Evolutionary conservation across 2,113 vertebrate species (phyloP).

Genomic region (Talpa occidentalis): DNA sequence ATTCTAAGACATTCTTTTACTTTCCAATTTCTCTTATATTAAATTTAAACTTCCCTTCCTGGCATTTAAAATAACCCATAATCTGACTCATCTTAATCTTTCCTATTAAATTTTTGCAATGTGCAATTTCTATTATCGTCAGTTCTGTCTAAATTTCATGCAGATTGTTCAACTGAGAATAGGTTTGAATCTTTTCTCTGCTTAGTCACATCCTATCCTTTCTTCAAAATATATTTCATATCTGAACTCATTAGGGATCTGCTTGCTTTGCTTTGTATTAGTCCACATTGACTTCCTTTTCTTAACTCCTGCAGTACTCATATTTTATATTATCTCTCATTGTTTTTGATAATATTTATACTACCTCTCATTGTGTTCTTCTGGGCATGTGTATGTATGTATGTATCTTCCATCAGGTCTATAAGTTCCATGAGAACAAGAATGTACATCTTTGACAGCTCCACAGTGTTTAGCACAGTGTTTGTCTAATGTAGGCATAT

Average conservation of each 20-base stretch:
- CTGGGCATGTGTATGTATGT: not conserved
- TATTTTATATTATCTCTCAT: not conserved
- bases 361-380: not conserved
- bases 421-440: conserved; percentile 15
- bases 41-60: not conserved
- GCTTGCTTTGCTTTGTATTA: not conserved
- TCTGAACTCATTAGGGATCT: not conserved
- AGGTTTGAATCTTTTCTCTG: not conserved
- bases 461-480: not conserved
- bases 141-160: not conserved
- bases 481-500: not conserved
- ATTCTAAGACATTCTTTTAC: not conserved
- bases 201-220: not conserved
- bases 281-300: not conserved
- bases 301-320: not conserved
- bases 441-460: not conserved
- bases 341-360: not conserved
- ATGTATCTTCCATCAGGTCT: not conserved
- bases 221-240: conserved; percentile 2
- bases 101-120: not conserved
- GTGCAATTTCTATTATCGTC: conserved; percentile 3
- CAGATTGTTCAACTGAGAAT: conserved; percentile 2
- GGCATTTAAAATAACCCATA: not conserved
- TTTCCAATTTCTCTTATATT: conserved; percentile 31
- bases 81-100: not conserved